Evolutionary conservation across 2,113 vertebrate species (phyloP).

Genomic region (Thamnaconus septentrionalis): DNA sequence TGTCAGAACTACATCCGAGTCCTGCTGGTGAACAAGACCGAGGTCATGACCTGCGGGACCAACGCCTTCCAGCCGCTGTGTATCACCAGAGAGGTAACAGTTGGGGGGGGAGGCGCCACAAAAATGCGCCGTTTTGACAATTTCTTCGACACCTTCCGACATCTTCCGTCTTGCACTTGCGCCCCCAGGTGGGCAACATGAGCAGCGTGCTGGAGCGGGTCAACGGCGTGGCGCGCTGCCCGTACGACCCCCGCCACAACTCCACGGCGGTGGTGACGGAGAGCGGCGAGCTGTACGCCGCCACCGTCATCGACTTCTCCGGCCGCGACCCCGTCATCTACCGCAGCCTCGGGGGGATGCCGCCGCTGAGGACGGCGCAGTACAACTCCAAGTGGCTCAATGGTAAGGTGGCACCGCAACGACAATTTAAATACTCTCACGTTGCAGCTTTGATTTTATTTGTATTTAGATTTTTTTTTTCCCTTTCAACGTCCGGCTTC

Average conservation of each 20-base stretch:
- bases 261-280: slow-evolving; percentile 96
- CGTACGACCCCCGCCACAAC: slow-evolving; percentile 96
- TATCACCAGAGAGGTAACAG: slow-evolving; percentile 89
- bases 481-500: no score
- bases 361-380: slow-evolving; percentile 92
- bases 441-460: no score
- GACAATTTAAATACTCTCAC: background rate
- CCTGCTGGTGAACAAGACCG: slow-evolving; percentile 89
- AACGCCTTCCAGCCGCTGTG: slow-evolving; percentile 95
- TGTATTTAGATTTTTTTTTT: no score
- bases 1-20: slow-evolving; percentile 98
- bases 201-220: slow-evolving; percentile 90
- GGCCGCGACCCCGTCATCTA: slow-evolving; percentile 97
- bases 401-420: slow-evolving; percentile 71
- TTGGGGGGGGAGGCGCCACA: no score
- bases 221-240: slow-evolving; percentile 95
- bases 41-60: slow-evolving; percentile 95
- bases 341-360: slow-evolving; percentile 93
- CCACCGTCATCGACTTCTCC: slow-evolving; percentile 98
- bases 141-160: background rate
- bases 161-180: background rate
- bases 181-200: slow-evolving; percentile 88
- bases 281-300: slow-evolving; percentile 93
- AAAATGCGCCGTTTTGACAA: no score
- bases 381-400: slow-evolving; percentile 99